Conservation (phyloP, 1,140 invertebrate species). For the Chrysomallon squamiferum region DNA sequence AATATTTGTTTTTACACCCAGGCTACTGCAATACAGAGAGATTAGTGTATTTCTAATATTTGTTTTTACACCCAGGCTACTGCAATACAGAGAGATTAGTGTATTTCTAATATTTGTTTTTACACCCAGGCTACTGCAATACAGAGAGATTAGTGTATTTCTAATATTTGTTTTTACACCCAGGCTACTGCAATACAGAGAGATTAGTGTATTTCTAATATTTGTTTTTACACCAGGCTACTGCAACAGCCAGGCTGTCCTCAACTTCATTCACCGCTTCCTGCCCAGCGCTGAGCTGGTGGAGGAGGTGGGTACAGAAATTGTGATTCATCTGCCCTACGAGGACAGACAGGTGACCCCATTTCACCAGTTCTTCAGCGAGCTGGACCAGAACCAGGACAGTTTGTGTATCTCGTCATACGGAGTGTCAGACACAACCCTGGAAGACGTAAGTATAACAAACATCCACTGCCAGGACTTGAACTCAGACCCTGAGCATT, state of each 20-base stretch:
- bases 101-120: too few species aligned
- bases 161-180: too few species aligned
- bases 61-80: too few species aligned
- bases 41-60: too few species aligned
- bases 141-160: too few species aligned
- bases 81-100: too few species aligned
- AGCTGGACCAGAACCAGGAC: conserved; percentile 41
- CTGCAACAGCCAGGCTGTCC: conserved; percentile 18
- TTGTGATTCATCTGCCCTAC: conserved; percentile 56
- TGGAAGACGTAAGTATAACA: conserved; percentile 56
- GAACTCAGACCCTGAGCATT: too few species aligned
- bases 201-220: too few species aligned
- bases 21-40: too few species aligned
- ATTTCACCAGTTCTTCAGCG: conserved; percentile 48
- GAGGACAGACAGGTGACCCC: conserved; percentile 6
- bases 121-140: too few species aligned
- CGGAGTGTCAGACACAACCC: conserved; percentile 58
- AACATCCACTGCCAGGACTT: background rate
- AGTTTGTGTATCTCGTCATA: conserved; percentile 46
- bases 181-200: too few species aligned
- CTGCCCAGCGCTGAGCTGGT: conserved; percentile 37
- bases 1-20: too few species aligned
- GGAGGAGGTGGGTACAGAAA: conserved; percentile 56
- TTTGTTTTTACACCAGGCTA: conserved; percentile 9
- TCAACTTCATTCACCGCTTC: conserved; percentile 30